Base-by-base conservation (phyloP, 2,113 vertebrate genomes). In the Felis catus region DNA sequence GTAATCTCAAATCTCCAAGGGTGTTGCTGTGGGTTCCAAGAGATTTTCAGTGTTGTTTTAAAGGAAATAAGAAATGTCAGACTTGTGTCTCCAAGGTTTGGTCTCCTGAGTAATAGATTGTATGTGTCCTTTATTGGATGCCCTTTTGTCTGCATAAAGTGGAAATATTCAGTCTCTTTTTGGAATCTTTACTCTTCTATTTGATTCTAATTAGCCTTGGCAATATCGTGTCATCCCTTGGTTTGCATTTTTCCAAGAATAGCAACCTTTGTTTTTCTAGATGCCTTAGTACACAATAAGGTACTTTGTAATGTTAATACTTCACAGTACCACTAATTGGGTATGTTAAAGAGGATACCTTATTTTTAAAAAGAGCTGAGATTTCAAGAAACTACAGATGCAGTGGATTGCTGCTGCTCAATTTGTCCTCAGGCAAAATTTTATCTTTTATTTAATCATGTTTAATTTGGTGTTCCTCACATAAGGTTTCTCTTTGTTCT, bases 141-240 rank as follows among this genome's bases (percentile, higher is more conserved):
- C 63, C 93, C 70, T 98, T 98, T 98, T 97, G 29, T 94, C 36
- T 94, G 91, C 92, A 97, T 94, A 63, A 97, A 96, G 39, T 5
- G 97, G 92, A 96, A 82, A n/a, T 94, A 85, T 96, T 97, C 88
- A 88, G 12, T 97, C 51, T 68, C 63, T 81, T 39, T 55, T 97
- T 84, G 81, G 84, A 91, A 97, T 97, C 19, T 66, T 91, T 31
- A 21, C 61, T 96, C 95, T 66, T 82, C 53, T 92, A 14, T 93
- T 98, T 98, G 94, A 95, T 58, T 95, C 90, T 98, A 97, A 98
- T 98, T 98, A 97, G 73, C 53, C 27, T 97, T 97, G 93, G 94
- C 76, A 98, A 73, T 80, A 97, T 98, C 83, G 16, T 91, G 45
- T 96, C 95, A 98, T 92, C 33, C 93, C 88, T 90, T 97, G 95